Evolutionary conservation across 2,888 invertebrate genomes (phyloP).

Genomic region (Tanypteryx hageni): DNA sequence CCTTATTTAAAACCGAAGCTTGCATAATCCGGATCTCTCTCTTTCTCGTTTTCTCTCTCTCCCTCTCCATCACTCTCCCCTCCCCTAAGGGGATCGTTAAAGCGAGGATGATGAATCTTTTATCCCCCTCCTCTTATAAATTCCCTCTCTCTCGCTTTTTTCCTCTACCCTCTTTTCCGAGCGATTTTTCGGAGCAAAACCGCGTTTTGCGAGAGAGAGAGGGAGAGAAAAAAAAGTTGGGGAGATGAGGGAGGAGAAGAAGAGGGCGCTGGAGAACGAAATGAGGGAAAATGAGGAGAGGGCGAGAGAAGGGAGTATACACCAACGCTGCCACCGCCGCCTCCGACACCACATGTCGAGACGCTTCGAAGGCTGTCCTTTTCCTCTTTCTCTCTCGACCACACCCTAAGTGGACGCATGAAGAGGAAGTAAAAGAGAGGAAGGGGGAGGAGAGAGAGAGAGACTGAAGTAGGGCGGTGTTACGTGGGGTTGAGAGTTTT

Average conservation of each 20-base stretch:
- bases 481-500: constrained; percentile 65
- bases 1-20: constrained; percentile 27
- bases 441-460: too few relatives aligned
- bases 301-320: too few relatives aligned
- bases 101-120: constrained; percentile 20
- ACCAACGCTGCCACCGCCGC: too few relatives aligned
- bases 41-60: background rate
- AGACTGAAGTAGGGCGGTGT: too few relatives aligned
- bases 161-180: background rate
- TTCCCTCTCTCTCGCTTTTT: background rate
- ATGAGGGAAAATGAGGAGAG: too few relatives aligned
- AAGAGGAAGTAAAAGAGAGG: background rate
- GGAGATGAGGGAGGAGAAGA: too few relatives aligned
- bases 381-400: background rate
- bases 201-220: background rate
- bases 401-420: background rate
- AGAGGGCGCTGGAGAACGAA: too few relatives aligned
- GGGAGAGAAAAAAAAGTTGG: too few relatives aligned
- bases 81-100: background rate
- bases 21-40: background rate
- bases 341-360: background rate
- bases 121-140: background rate
- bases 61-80: too few relatives aligned
- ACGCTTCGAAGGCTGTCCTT: background rate
- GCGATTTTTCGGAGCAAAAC: constrained; percentile 5